phyloP scores from a whole-genome alignment of 1,140 invertebrate genomes.

The Acromyrmex heyeri region DNA sequence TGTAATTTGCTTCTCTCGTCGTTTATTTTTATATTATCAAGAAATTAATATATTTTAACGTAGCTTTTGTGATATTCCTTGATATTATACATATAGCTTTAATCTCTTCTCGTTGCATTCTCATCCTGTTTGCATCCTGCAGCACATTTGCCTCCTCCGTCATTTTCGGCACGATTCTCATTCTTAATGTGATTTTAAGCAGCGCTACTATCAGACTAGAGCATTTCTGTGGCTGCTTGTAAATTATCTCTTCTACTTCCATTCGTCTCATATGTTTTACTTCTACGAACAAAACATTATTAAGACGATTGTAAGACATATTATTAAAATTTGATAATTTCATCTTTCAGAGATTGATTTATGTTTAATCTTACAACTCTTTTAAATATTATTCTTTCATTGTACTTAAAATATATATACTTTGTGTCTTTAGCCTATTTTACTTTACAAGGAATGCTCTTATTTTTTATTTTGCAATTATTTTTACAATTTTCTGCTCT shows the following conservation, averaged over 20 bases:
- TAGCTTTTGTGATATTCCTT: background rate
- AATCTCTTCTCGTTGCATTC: constrained; percentile 13
- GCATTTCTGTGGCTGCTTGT: constrained; percentile 43
- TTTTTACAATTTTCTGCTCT: background rate
- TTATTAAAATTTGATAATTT: background rate
- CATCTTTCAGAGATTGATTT: background rate
- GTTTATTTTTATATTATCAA: background rate
- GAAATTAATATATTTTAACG: background rate
- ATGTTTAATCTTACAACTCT: background rate
- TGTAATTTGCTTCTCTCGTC: background rate
- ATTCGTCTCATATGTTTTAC: background rate
- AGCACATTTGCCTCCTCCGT: background rate
- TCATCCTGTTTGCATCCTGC: constrained; percentile 17
- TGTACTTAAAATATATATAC: background rate
- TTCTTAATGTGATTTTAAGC: constrained; percentile 68
- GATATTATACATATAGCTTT: constrained; percentile 2
- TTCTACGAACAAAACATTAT: background rate
- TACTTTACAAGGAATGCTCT: background rate
- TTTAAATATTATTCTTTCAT: constrained; percentile 16
- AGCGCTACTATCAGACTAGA: constrained; percentile 48
- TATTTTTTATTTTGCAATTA: background rate
- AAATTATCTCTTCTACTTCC: constrained; percentile 42
- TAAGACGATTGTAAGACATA: background rate
- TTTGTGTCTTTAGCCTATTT: background rate
- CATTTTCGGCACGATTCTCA: constrained; percentile 42